These are phyloP conservation scores for Petrolisthes cinctipes DNA, from an alignment of 2,888 invertebrate genomes.

Conservation along the genomic window DNA sequence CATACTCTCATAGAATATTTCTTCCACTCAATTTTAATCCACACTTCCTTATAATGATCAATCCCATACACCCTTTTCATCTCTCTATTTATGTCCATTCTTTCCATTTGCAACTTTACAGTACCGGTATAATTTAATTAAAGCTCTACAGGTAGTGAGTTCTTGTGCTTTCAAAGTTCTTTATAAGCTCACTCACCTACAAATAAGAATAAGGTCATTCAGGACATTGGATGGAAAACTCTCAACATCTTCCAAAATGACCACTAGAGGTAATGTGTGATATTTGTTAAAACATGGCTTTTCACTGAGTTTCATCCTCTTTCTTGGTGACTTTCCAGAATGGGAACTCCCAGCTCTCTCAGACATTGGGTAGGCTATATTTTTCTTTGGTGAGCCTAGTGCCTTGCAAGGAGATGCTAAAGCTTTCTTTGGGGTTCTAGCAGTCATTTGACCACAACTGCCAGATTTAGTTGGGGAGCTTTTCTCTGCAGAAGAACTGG, in stretches of 20 bases:
- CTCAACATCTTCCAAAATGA: conserved; percentile 89
- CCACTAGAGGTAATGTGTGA: conserved; percentile 71
- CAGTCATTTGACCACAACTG: background rate
- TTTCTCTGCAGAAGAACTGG: background rate
- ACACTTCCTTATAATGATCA: no score
- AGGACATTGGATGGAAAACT: conserved; percentile 80
- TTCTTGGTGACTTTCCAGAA: conserved; percentile 20
- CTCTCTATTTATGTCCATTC: no score
- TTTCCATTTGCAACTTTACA: no score
- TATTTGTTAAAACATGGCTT: background rate
- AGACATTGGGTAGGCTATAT: background rate
- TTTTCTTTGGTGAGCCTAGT: background rate
- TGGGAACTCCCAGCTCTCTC: background rate
- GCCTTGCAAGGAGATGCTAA: conserved; percentile 25
- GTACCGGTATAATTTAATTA: no score
- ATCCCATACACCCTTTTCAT: no score
- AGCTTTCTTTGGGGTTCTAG: conserved; percentile 20
- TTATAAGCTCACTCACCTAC: conserved; percentile 74
- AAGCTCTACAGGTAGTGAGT: no score
- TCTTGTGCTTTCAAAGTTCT: no score
- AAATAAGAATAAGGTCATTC: conserved; percentile 84
- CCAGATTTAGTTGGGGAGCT: background rate
- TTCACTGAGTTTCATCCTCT: conserved; percentile 28
- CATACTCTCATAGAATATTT: no score
- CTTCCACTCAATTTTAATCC: no score